A percentile compares a stretch with the other conserved stretches of the same genome.
Conservation (phyloP, 2,797 vertebrate species). For the Benthosema pterotum region DNA sequence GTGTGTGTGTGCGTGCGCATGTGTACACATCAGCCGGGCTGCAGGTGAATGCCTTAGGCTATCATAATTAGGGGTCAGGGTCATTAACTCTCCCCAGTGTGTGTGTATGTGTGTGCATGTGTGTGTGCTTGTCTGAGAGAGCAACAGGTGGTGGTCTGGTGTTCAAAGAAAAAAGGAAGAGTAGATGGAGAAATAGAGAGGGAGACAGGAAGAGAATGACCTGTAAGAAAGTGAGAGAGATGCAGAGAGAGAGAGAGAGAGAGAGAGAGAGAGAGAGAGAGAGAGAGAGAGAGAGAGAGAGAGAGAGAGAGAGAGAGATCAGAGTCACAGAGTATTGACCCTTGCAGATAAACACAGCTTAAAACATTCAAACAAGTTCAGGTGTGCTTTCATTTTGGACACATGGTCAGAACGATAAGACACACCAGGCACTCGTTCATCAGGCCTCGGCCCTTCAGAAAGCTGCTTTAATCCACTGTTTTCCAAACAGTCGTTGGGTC, state of each 20-base stretch:
- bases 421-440: no score
- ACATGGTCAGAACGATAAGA: no score
- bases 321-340: not conserved
- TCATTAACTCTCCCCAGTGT: constrained; percentile 62
- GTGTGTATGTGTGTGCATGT: constrained; percentile 31
- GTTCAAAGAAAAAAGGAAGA: constrained; percentile 24
- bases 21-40: constrained; percentile 39
- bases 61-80: constrained; percentile 64
- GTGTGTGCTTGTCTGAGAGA: constrained; percentile 43
- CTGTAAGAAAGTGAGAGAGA: not conserved
- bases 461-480: no score
- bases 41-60: constrained; percentile 75
- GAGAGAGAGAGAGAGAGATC: not conserved
- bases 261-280: constrained; percentile 10
- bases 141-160: constrained; percentile 60
- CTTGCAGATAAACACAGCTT: no score
- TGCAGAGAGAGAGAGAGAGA: constrained; percentile 7
- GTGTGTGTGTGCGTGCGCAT: constrained; percentile 11
- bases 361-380: no score
- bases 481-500: no score
- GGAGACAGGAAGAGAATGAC: not conserved
- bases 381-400: no score
- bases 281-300: constrained; percentile 1
- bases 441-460: no score
- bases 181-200: not conserved